Conservation (phyloP, 1,140 invertebrate genomes). For the Coelopa frigida region DNA sequence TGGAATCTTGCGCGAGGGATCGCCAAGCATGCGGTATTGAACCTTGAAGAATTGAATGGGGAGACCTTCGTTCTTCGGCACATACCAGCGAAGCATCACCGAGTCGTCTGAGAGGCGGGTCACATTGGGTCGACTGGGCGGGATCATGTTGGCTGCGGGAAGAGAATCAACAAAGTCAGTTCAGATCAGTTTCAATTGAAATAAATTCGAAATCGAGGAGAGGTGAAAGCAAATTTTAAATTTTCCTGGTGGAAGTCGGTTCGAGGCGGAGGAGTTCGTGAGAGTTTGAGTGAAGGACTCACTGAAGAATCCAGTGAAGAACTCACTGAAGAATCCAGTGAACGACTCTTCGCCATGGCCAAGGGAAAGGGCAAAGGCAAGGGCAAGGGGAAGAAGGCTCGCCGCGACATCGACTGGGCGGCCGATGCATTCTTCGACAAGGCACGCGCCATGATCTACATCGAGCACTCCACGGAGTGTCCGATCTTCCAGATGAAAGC, state of each 20-base stretch:
- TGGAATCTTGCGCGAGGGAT: slow-evolving; percentile 27
- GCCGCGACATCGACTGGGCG: slow-evolving; percentile 29
- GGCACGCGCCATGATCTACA: slow-evolving; percentile 31
- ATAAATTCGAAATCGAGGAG: not conserved
- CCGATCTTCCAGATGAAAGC: slow-evolving; percentile 35
- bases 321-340: not conserved
- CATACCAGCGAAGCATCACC: slow-evolving; percentile 86
- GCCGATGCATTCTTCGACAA: slow-evolving; percentile 30
- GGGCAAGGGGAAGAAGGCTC: slow-evolving; percentile 20
- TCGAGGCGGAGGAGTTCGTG: not conserved
- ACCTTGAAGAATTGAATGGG: slow-evolving; percentile 84
- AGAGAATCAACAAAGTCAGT: slow-evolving; percentile 9
- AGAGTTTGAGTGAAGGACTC: not conserved
- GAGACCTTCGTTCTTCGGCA: slow-evolving; percentile 70
- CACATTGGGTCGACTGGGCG: slow-evolving; percentile 77
- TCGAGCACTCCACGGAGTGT: slow-evolving; percentile 35
- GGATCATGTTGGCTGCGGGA: slow-evolving; percentile 63
- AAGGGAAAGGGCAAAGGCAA: not conserved
- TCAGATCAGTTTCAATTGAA: slow-evolving; percentile 1
- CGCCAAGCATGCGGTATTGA: slow-evolving; percentile 39
- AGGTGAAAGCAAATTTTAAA: not conserved
- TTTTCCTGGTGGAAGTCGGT: not conserved
- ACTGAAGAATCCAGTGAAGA: not conserved
- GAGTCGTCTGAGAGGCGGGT: slow-evolving; percentile 79
- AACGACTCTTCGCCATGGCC: not conserved